A percentile compares a stretch with the other conserved stretches of the same genome.
Conservation (phyloP, 2,797 vertebrate species). For the Siniperca scherzeri region DNA sequence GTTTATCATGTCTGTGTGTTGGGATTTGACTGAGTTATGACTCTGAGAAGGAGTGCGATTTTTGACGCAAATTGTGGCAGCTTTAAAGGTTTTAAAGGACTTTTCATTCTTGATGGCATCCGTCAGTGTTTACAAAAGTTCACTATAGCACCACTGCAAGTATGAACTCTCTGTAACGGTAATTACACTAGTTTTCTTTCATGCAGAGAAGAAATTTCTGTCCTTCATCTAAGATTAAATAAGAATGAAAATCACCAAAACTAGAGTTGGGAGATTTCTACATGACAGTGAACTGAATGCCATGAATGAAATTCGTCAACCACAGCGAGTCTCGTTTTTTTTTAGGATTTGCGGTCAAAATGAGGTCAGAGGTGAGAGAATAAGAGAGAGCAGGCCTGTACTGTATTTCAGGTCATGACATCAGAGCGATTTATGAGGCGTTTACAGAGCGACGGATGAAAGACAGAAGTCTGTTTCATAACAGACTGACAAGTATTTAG, state of each 20-base stretch:
- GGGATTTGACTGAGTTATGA: neutral
- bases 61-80: neutral
- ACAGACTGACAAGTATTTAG: slow-evolving; percentile 71
- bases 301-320: neutral
- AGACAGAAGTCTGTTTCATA: slow-evolving; percentile 67
- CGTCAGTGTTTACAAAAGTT: neutral
- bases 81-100: neutral
- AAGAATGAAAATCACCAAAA: neutral
- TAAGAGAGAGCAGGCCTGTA: slow-evolving; percentile 4
- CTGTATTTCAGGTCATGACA: slow-evolving; percentile 35
- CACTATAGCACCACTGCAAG: neutral
- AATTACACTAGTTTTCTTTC: neutral
- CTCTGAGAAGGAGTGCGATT: neutral
- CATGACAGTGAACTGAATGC: neutral
- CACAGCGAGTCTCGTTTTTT: too few relatives aligned
- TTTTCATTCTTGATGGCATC: neutral
- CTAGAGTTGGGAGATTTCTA: neutral
- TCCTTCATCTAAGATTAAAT: neutral
- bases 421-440: slow-evolving; percentile 20
- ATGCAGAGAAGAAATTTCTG: neutral
- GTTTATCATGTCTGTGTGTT: neutral
- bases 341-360: neutral
- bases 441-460: slow-evolving; percentile 44
- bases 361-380: slow-evolving; percentile 15
- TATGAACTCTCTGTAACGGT: neutral